Base-by-base conservation (phyloP, 2,888 invertebrate species). In the Megaustenia siamemsis region DNA sequence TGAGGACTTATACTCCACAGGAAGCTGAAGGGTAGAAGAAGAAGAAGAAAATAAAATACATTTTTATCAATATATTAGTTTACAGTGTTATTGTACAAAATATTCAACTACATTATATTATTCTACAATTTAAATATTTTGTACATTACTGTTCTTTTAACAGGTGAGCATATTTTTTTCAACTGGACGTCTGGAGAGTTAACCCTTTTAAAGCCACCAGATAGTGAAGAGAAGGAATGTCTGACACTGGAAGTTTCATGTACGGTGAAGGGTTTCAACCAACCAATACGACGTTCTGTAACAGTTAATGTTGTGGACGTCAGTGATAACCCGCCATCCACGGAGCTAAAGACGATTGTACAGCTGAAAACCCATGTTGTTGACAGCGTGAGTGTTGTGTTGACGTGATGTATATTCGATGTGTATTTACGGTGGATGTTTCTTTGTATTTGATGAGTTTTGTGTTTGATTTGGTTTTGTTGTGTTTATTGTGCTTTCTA, bases 131-230 rank as follows among this genome's bases (percentile, higher is more conserved):
- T n/a, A n/a, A n/a, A 10, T 63, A 12, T 32, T 63, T 0, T 35
- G 15, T 35, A 35, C 21, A 35, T 4, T 66, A 35, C 38, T 66
- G 8, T 66, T 66, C 35, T 40, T 1, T 53, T 18, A 21, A 5
- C 45, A 71, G 71, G 15, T n/a, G 45, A 71, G 8, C 28, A 71
- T 12, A 12, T 71, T 6, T 43, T n/a, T n/a, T 28, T 71, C n/a
- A 71, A 71, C 45, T 10, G 28, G n/a, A 43, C 71, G 18, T 71
- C 71, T 71, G 71, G 71, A 24, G 71, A 71, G 45, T 12, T 71
- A 0, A 2, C 45, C n/a, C 71, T 43, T 24, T 45, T n/a, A 1
- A 71, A 45, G 43, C 45, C 71, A 12, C 28, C 10, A 28, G 45
- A 71, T 71, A 43, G 71, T 8, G 71, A 71, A 8, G 28, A 24